A percentile compares a stretch with the other conserved stretches of the same genome.
phyloP scores from a whole-genome alignment of 2,888 invertebrate species.

The Napeogenes sylphis region DNA sequence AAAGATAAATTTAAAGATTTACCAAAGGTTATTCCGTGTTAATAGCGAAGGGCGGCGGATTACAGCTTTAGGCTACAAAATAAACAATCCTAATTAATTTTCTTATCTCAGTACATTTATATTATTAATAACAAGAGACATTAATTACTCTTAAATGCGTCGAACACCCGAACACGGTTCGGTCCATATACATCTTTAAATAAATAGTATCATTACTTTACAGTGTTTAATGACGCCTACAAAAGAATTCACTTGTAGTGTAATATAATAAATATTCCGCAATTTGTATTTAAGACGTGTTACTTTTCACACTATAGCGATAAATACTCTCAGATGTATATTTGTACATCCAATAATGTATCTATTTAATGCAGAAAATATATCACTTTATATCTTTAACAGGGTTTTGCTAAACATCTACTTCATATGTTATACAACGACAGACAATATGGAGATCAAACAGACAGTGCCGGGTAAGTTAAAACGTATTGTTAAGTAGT shows the following conservation, averaged over 20 bases:
- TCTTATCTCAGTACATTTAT: neutral
- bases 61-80: conserved; percentile 5
- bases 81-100: neutral
- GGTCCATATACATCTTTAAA: neutral
- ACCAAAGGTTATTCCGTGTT: neutral
- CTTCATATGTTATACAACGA: conserved; percentile 61
- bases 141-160: neutral
- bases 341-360: neutral
- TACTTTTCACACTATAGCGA: conserved; percentile 12
- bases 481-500: conserved; percentile 15
- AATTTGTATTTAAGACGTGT: conserved; percentile 11
- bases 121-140: too few relatives aligned
- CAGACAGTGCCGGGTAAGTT: conserved; percentile 40
- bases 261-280: neutral
- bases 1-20: neutral
- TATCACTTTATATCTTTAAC: conserved; percentile 24
- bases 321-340: neutral
- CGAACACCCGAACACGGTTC: neutral
- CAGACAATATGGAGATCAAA: conserved; percentile 46
- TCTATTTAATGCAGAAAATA: neutral
- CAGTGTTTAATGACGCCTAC: neutral
- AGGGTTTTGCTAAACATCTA: conserved; percentile 66
- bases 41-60: neutral
- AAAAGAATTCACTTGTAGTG: neutral
- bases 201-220: neutral